A percentile compares a stretch with the other conserved stretches of the same genome.
Evolutionary conservation across 2,888 invertebrate species (phyloP).

Genomic region (Heliconius cydno): DNA sequence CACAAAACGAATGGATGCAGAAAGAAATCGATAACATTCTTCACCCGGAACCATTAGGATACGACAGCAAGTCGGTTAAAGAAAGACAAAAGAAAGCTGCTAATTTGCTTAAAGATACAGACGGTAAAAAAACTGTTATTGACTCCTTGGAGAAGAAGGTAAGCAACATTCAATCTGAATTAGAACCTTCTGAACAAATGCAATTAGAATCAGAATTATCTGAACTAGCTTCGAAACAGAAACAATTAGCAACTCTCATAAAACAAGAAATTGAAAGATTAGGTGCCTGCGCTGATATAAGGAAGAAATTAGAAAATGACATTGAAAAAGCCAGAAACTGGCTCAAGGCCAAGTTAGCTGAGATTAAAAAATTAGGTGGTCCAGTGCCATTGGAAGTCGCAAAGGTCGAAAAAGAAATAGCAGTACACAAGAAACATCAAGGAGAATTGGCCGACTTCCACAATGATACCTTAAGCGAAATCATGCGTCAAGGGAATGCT

Average conservation of each 20-base stretch:
- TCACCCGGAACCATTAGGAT: constrained; percentile 88
- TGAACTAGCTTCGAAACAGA: constrained; percentile 89
- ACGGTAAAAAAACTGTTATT: constrained; percentile 91
- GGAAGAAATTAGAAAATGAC: constrained; percentile 90
- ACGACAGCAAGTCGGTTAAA: constrained; percentile 90
- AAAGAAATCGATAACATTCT: constrained; percentile 87
- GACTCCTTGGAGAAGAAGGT: constrained; percentile 93
- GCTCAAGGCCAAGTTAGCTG: constrained; percentile 90
- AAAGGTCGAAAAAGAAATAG: constrained; percentile 92
- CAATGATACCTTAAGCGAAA: constrained; percentile 88
- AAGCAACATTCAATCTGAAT: constrained; percentile 91
- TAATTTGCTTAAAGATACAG: constrained; percentile 91
- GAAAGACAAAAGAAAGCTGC: constrained; percentile 88
- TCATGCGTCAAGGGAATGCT: constrained; percentile 89
- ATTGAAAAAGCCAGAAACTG: constrained; percentile 91
- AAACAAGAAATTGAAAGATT: constrained; percentile 89
- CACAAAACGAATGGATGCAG: constrained; percentile 91
- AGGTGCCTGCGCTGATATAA: constrained; percentile 87
- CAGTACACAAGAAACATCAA: constrained; percentile 89
- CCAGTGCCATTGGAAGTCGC: constrained; percentile 90
- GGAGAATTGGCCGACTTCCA: constrained; percentile 90
- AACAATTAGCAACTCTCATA: constrained; percentile 87
- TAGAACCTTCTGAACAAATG: constrained; percentile 92
- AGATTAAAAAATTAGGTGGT: constrained; percentile 89
- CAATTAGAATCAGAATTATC: constrained; percentile 89